Percentiles rank a stretch among this genome's conserved stretches.
These are phyloP conservation scores for Parnassius apollo DNA, from an alignment of 2,888 invertebrate species.

Conservation along the genomic window DNA sequence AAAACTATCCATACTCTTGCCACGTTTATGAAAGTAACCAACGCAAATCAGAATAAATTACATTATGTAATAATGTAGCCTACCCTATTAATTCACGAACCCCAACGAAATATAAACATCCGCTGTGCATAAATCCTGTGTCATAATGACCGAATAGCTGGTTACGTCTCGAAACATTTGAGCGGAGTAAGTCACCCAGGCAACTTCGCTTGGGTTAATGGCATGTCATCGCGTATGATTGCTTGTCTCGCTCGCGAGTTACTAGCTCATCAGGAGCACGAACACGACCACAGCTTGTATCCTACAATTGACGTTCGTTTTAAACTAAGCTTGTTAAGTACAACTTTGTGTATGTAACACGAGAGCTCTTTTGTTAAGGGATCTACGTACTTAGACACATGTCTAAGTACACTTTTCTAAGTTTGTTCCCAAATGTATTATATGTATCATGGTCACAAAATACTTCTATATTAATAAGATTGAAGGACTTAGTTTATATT, in stretches of 20 bases:
- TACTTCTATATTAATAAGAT: too few relatives aligned
- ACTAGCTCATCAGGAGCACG: conserved; percentile 60
- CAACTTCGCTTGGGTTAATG: conserved; percentile 63
- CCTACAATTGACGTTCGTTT: conserved; percentile 62
- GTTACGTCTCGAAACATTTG: conserved; percentile 63
- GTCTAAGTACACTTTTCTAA: too few relatives aligned
- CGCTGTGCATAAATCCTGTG: conserved; percentile 32
- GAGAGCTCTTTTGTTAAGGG: too few relatives aligned
- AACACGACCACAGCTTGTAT: conserved; percentile 47
- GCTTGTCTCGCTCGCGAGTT: conserved; percentile 60
- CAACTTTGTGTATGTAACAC: background rate
- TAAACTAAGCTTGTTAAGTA: conserved; percentile 19
- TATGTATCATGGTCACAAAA: too few relatives aligned
- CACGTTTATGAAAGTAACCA: conserved; percentile 14
- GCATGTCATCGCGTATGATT: conserved; percentile 75
- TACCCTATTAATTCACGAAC: conserved; percentile 47
- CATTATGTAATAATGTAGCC: conserved; percentile 35
- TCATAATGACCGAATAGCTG: conserved; percentile 32
- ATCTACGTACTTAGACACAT: background rate
- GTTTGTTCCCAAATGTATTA: too few relatives aligned
- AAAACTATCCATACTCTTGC: conserved; percentile 12
- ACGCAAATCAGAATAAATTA: conserved; percentile 33
- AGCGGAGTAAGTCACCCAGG: conserved; percentile 63
- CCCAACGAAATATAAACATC: conserved; percentile 41
- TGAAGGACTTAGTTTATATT: too few relatives aligned